Evolutionary conservation across 2,797 vertebrate genomes (phyloP), one percentile per base, ranked within the genome.

Genomic region (Microtus agrestis): DNA sequence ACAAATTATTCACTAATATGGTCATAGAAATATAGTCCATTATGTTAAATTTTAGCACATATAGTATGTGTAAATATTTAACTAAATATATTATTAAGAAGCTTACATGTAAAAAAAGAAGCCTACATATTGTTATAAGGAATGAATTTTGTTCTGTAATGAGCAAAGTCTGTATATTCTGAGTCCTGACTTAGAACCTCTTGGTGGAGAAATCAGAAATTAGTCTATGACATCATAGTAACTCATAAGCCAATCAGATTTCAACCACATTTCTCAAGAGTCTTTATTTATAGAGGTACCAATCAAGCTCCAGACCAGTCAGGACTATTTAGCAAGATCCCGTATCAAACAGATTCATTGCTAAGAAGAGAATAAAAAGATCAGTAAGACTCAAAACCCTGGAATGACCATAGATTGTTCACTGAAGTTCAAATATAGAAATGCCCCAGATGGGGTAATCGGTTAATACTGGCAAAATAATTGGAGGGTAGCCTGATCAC

Each of bases 61-160:
- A 48, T 40, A 31, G 85, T 73, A 9, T 78, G 14, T n/a, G 11
- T 27, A 79, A 63, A 46, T 79, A 91, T 37, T 77, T 54, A 67
- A 91, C 86, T 77, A 65, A 80, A 27, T 87, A 43, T 59, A 91
- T 89, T 88, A 77, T 80, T 81, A 77, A 59, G n/a, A 86, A 91
- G 80, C 27, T 31, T 61, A 71, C 10, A 56, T 23, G 34, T 9
- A 21, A 56, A 21, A 56, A 56, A 77, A 59, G 29, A 89, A 90
- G 77, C 29, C 31, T 61, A 71, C 13, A 56, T 29, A 34, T 9
- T 10, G 4, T 43, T 91, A 43, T n/a, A 73, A 89, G 54, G 51
- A 21, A 37, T 73, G 65, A 67, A n/a, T 4, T 48, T 29, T 37
- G 11, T 81, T 89, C 40, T 93, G 34, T 13, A 13, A 40, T 46